Conservation (phyloP, 2,888 invertebrate genomes). For the Aphidoletes aphidimyza region DNA sequence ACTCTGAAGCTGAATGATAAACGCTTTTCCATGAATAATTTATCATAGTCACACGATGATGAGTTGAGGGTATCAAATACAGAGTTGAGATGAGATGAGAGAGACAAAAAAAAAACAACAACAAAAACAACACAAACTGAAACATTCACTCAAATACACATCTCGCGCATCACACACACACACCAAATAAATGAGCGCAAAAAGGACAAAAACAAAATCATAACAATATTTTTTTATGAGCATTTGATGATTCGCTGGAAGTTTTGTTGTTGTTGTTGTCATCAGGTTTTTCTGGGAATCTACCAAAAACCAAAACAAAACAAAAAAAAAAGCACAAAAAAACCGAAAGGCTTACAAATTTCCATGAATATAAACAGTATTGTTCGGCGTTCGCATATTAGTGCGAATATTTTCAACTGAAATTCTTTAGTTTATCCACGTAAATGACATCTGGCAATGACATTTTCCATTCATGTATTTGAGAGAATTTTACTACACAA, state of each 20-base stretch:
- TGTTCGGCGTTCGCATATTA: too few relatives aligned
- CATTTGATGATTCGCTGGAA: slow-evolving; percentile 26
- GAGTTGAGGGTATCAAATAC: slow-evolving; percentile 30
- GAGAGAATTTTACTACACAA: too few relatives aligned
- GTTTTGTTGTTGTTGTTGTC: not conserved
- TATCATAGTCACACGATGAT: slow-evolving; percentile 31
- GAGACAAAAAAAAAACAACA: not conserved
- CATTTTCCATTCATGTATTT: too few relatives aligned
- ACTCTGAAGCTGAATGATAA: slow-evolving; percentile 26
- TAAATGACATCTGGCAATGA: too few relatives aligned
- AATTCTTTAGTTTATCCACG: too few relatives aligned
- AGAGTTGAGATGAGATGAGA: too few relatives aligned
- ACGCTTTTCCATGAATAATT: slow-evolving; percentile 36
- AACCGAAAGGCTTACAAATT: too few relatives aligned
- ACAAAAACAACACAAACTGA: too few relatives aligned
- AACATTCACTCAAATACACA: slow-evolving; percentile 8
- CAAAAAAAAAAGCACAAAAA: too few relatives aligned
- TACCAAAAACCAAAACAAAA: not conserved
- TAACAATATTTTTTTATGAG: slow-evolving; percentile 23
- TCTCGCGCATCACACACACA: not conserved
- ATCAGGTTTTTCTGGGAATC: too few relatives aligned
- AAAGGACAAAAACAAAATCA: not conserved
- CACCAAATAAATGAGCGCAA: not conserved
- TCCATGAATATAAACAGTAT: too few relatives aligned
- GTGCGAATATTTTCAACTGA: too few relatives aligned